phyloP scores from a whole-genome alignment of 1,140 invertebrate species.

The Goniozus legneri region DNA sequence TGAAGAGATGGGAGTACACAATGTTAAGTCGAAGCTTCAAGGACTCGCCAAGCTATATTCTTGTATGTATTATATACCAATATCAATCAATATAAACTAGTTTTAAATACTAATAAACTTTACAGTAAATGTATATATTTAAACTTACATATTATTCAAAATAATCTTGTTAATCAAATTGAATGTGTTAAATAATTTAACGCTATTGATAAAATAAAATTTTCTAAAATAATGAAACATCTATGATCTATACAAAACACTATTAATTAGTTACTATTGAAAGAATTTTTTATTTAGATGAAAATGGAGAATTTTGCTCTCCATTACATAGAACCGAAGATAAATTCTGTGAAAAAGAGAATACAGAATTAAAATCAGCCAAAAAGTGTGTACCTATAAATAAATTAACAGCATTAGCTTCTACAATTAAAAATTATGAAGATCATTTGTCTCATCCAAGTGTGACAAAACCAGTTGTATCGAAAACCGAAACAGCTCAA shows the following conservation, averaged over 20 bases:
- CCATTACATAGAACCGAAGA: slow-evolving; percentile 71
- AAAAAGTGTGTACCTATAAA: slow-evolving; percentile 56
- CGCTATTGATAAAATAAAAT: too few species aligned
- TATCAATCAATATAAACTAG: neutral
- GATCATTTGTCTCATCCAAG: slow-evolving; percentile 66
- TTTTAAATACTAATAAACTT: too few species aligned
- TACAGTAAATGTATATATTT: too few species aligned
- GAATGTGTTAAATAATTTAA: neutral
- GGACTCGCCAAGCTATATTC: slow-evolving; percentile 55
- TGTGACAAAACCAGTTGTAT: slow-evolving; percentile 18
- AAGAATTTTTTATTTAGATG: slow-evolving; percentile 47
- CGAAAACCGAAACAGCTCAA: slow-evolving; percentile 32
- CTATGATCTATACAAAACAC: too few species aligned
- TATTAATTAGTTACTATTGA: neutral
- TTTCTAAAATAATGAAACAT: too few species aligned
- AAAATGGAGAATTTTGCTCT: slow-evolving; percentile 61
- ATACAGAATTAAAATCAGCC: slow-evolving; percentile 22
- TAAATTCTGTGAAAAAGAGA: slow-evolving; percentile 57
- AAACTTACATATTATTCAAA: neutral
- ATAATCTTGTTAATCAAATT: neutral
- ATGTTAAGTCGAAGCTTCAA: slow-evolving; percentile 49
- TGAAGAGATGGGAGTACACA: slow-evolving; percentile 29
- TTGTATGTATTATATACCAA: slow-evolving; percentile 32
- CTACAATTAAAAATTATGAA: slow-evolving; percentile 76
- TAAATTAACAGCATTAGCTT: slow-evolving; percentile 67